These are phyloP conservation scores for Deilephila porcellus DNA, from an alignment of 2,888 invertebrate genomes.

Conservation along the genomic window DNA sequence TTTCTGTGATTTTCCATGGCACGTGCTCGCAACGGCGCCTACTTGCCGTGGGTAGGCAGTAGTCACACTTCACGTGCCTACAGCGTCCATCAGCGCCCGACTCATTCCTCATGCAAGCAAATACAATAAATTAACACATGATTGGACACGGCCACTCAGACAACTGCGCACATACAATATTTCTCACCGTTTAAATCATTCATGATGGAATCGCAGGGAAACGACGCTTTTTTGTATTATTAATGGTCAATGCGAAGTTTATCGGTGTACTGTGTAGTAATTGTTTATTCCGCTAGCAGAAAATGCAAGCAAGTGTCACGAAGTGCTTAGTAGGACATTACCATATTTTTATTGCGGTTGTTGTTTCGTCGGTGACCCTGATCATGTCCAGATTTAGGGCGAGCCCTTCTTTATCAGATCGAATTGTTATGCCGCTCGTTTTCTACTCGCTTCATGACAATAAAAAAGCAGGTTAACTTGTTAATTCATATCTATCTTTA, in stretches of 20 bases:
- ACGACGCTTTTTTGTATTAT: not conserved
- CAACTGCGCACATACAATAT: slow-evolving; percentile 15
- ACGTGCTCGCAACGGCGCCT: slow-evolving; percentile 59
- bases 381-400: slow-evolving; percentile 60
- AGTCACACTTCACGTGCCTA: slow-evolving; percentile 53
- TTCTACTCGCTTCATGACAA: slow-evolving; percentile 29
- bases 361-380: slow-evolving; percentile 70
- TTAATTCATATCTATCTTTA: slow-evolving; percentile 27
- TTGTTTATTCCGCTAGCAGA: not conserved
- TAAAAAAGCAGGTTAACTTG: slow-evolving; percentile 31
- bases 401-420: slow-evolving; percentile 67
- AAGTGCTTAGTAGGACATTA: slow-evolving; percentile 75
- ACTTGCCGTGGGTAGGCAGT: slow-evolving; percentile 42
- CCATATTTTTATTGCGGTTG: slow-evolving; percentile 80
- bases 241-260: not conserved
- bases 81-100: slow-evolving; percentile 38
- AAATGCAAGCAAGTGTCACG: slow-evolving; percentile 50
- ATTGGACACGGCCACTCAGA: slow-evolving; percentile 5
- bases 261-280: not conserved
- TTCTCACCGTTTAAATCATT: slow-evolving; percentile 9
- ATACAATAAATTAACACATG: slow-evolving; percentile 51
- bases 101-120: slow-evolving; percentile 63
- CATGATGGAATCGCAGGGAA: slow-evolving; percentile 14
- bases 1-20: slow-evolving; percentile 84
- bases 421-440: slow-evolving; percentile 37